Conservation (phyloP, 1,140 invertebrate genomes). For the Charaxes varanes region DNA sequence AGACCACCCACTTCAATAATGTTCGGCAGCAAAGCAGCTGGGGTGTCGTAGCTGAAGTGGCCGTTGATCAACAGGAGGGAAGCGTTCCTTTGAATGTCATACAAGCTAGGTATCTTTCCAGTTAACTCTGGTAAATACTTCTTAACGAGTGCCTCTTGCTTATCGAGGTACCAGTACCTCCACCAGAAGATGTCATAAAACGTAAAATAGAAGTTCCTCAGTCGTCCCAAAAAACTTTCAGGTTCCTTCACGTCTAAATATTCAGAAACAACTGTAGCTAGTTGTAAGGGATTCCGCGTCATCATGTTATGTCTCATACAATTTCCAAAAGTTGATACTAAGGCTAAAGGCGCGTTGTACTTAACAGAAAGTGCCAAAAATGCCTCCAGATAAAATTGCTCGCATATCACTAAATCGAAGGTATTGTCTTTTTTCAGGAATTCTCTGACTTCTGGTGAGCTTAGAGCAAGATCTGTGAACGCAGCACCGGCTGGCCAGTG, state of each 20-base stretch:
- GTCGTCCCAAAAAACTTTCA: too few relatives aligned
- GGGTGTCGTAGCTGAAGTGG: constrained; percentile 56
- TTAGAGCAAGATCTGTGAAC: constrained; percentile 63
- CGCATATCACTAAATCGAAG: constrained; percentile 70
- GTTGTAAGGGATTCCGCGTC: too few relatives aligned
- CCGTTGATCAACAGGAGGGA: constrained; percentile 67
- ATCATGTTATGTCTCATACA: too few relatives aligned
- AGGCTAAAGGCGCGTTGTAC: too few relatives aligned
- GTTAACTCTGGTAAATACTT: constrained; percentile 40
- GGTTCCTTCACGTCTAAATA: too few relatives aligned
- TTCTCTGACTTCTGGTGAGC: constrained; percentile 50
- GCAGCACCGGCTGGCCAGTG: constrained; percentile 27
- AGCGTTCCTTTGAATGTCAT: constrained; percentile 62
- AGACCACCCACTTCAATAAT: constrained; percentile 76
- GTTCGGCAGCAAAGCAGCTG: constrained; percentile 63
- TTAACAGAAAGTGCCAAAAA: constrained; percentile 46
- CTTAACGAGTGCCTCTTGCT: constrained; percentile 42
- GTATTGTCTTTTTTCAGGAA: constrained; percentile 58
- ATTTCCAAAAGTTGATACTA: too few relatives aligned
- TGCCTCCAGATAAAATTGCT: constrained; percentile 74
- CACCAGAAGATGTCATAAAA: too few relatives aligned
- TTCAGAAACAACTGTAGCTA: too few relatives aligned
- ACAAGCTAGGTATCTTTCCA: constrained; percentile 59
- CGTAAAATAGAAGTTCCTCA: too few relatives aligned
- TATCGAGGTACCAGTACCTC: constrained; percentile 39